Base-by-base conservation (phyloP, 2,888 invertebrate genomes). In the Adela reaumurella region DNA sequence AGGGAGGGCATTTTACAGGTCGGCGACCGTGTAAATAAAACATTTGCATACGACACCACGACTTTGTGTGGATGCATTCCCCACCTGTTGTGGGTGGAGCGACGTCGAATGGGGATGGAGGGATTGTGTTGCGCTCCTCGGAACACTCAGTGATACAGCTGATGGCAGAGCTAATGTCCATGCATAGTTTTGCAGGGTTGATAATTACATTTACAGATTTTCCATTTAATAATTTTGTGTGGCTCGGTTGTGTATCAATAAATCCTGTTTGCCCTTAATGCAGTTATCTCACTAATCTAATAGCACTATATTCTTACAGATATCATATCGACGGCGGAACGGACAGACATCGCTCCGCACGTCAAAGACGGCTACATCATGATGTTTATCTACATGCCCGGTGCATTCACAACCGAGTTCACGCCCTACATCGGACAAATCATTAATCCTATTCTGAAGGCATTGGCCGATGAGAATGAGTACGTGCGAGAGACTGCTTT, bases 361-460 rank as follows among this genome's bases (percentile, higher is more conserved):
- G 97, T 99, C 2, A 94, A 98, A 63, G 99, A 99, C 76, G 99
- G 99, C 43, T 99, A 99, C 78, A 97, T 99, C 53, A 97, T 99
- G 95, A 95, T 99, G 94, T 99, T 97, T 71, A 98, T 99, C 63
- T 99, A 98, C 77, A 92, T 99, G 89, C 99, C 99, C 2, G 90
- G 90, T 52, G 96, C 97, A 11, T 98, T 99, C 76, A 94, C 94
- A 5, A 88, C 89, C 54, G 94, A 95, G 65, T 99, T 99, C 74
- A 90, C 92, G 1, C 93, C 92, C 0, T 99, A 97, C 74, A 92
- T 97, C 62, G 92, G 97, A 0, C 93, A 94, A 67, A 97, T 99
- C 59, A 94, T 99, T 61, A 97, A 94, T 68, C 96, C 97, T 1
- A 97, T 99, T 56, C 81, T 99, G 28, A 94, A 96, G 81, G 98